Base-by-base conservation (phyloP, 1,140 invertebrate species). In the Wiebesia pumilae region DNA sequence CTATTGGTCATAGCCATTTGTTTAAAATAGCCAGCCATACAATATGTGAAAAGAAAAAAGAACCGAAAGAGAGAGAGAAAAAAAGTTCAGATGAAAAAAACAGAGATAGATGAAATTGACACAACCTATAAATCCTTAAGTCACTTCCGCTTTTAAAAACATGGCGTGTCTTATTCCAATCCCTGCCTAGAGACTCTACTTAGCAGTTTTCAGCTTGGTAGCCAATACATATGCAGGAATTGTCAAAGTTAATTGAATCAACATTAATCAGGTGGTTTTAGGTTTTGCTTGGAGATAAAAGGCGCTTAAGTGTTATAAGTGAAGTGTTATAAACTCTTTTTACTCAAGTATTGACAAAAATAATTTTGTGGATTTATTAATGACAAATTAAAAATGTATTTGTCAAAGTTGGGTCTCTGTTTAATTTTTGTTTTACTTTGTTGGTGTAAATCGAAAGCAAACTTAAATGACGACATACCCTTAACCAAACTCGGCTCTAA, bases 401-500 rank as follows among this genome's bases (percentile, higher is more conserved):
- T 89, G 9, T 85, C 89, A 81, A 91, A 87, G 88, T 79, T 93
- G 79, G 90, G 89, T 90, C 85, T 90, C 71, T 91, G 88, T 35
- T 81, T 90, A 73, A 75, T 91, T 88, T 89, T 91, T 78, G 84
- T 91, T 78, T 35, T 92, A 85, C 87, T 94, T 65, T 92, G 88
- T 58, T 88, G 92, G 43, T 51, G 91, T 33, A 84, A 89, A 73
- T 87, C 87, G 7, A 87, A 82, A 69, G 84, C 87, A 79, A 86
- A 90, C 83, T 90, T 91, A 87, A 88, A 90, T 54, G 90, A 92
- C 83, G 92, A 93, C 89, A 92, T 95, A 88, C 94, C 95, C 47
- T 90, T 95, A 89, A 95, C 95, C 87, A 95, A 95, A 94, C 94
- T 96, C 86, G 94, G 94, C 51, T 93, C 94, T 90, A 95, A 94